Evolutionary conservation across 1,140 invertebrate genomes (phyloP).

Genomic region (Chelonus insularis): DNA sequence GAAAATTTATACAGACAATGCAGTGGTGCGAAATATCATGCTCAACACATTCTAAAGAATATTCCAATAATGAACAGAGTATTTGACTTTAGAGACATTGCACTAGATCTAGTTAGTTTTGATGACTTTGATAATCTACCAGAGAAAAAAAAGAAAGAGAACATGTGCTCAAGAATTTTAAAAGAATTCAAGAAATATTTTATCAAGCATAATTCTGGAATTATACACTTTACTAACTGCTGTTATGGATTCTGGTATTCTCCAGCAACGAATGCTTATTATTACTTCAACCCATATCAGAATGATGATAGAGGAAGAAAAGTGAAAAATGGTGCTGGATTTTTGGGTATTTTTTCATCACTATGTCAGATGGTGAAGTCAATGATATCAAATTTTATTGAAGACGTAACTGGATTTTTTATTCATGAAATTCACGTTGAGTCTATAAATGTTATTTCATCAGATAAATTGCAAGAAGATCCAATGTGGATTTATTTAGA

Average conservation of each 20-base stretch:
- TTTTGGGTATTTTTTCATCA: constrained; percentile 45
- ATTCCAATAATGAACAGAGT: constrained; percentile 48
- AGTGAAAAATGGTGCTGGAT: constrained; percentile 34
- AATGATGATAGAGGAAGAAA: constrained; percentile 42
- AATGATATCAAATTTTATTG: constrained; percentile 43
- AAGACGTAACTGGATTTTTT: constrained; percentile 50
- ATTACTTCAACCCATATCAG: constrained; percentile 53
- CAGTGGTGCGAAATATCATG: constrained; percentile 40
- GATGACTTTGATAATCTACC: constrained; percentile 23
- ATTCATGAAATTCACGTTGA: constrained; percentile 52
- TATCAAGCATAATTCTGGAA: constrained; percentile 39
- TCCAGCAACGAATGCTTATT: constrained; percentile 43
- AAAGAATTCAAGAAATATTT: constrained; percentile 46
- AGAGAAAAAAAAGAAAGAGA: too few species aligned
- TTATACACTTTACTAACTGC: constrained; percentile 55
- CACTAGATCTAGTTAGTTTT: constrained; percentile 36
- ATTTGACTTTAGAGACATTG: constrained; percentile 50
- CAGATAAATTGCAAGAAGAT: constrained; percentile 46
- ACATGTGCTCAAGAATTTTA: too few species aligned
- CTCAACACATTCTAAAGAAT: constrained; percentile 47
- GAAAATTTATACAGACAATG: constrained; percentile 46
- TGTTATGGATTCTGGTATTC: constrained; percentile 59
- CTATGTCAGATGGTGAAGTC: constrained; percentile 46
- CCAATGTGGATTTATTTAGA: constrained; percentile 56
- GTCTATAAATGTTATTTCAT: constrained; percentile 42